Evolutionary conservation across 2,797 vertebrate species (phyloP), one percentile per base, ranked within the genome.

Genomic region (Mormyrops boulengeri): DNA sequence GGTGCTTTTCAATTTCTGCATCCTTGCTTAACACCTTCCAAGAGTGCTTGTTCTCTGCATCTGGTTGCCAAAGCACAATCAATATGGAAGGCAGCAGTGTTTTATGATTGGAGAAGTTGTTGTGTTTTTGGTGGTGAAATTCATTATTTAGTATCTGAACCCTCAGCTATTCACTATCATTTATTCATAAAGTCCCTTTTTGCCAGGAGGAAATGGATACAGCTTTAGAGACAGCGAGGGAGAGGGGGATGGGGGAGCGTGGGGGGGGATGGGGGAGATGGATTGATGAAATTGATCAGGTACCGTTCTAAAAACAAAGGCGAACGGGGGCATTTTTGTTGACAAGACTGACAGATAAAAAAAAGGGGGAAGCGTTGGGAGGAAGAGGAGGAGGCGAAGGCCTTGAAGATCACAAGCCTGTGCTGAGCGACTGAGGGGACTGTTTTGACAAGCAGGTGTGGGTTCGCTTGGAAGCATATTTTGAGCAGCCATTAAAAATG

Each of bases 131-230:
- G 98, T 99, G 98, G 98, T 99, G 98, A 99, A 99, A 99, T 99
- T 99, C 98, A 99, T 99, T 99, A 99, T 99, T 99, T 99, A 99
- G 98, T 99, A 99, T 99, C 98, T 99, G 98, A 99, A 99, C 98
- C 98, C 99, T 99, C 98, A 99, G 98, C 98, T 98, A 99, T 99
- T 99, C 98, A 98, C 97, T 99, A 99, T 99, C 98, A 99, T 99
- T 99, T 99, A 99, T 99, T 99, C 98, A 99, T 99, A 99, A 99
- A 99, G 98, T 99, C 98, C 98, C 98, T 99, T 99, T 99, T 99
- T 99, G 98, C 98, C 98, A 99, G 98, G 97, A 99, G 98, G 98
- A 99, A 99, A 99, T 99, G 98, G 98, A 99, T 99, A 99, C 98
- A 99, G 98, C 98, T 98, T 97, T 95, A 98, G 97, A 97, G 97